phyloP scores from a whole-genome alignment of 2,888 invertebrate species.

The Bursaphelenchus okinawaensis region DNA sequence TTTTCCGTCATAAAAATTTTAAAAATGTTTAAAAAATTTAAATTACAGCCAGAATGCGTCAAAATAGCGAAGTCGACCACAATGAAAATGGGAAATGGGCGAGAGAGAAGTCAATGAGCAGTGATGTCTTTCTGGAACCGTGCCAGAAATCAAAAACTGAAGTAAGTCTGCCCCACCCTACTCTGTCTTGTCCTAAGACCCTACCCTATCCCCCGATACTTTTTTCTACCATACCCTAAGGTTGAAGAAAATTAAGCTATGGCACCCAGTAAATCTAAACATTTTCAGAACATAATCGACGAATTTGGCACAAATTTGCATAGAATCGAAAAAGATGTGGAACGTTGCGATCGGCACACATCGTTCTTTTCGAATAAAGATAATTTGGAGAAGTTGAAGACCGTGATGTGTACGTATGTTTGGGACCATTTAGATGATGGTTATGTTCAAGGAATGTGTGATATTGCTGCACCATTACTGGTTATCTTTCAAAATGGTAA shows the following conservation, averaged over 20 bases:
- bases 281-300: slow-evolving; percentile 32
- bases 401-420: slow-evolving; percentile 95
- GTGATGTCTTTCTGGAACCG: slow-evolving; percentile 42
- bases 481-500: slow-evolving; percentile 79
- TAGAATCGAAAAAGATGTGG: slow-evolving; percentile 92
- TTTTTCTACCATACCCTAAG: too few relatives aligned
- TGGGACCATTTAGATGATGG: slow-evolving; percentile 90
- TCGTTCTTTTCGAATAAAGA: slow-evolving; percentile 77
- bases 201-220: too few relatives aligned
- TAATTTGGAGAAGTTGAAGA: slow-evolving; percentile 83
- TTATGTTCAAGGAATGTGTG: slow-evolving; percentile 97
- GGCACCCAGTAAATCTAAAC: neutral
- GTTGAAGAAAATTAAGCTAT: too few relatives aligned
- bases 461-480: slow-evolving; percentile 82
- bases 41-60: slow-evolving; percentile 35
- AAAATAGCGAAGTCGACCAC: slow-evolving; percentile 32
- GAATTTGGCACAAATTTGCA: slow-evolving; percentile 75
- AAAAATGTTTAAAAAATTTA: too few relatives aligned
- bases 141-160: neutral
- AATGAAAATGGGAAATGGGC: neutral
- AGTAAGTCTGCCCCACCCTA: neutral
- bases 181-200: too few relatives aligned
- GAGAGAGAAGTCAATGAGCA: slow-evolving; percentile 35
- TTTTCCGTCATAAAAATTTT: too few relatives aligned
- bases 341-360: slow-evolving; percentile 87